Base-by-base conservation (phyloP, 2,888 invertebrate genomes). In the Synanthedon tipuliformis region DNA sequence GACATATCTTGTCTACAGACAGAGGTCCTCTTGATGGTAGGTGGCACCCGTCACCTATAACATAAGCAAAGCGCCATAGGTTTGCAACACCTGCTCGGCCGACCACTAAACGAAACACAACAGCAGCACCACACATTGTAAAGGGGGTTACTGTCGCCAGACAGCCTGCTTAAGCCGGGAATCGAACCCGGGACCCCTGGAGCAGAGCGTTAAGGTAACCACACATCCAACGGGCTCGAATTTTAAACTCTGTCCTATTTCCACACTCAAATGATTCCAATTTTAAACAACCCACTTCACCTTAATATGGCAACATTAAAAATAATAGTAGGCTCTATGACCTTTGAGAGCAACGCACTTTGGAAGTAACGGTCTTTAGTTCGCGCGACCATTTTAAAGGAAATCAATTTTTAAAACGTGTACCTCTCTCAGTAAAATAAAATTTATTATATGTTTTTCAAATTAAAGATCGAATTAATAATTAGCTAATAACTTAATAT, bases 301-400 rank as follows among this genome's bases (percentile, higher is more conserved):
- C 72, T 77, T 73, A 61, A 51, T 59, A 61, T 60, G 56, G 59
- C 57, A 65, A 68, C 71, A 71, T 71, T 64, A 66, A 69, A n/a
- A 59, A 71, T 8, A 23, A 15, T 50, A 50, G 40, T 50, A 50
- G 18, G 50, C 34, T 27, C 34, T 50, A 16, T 40, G 73, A 73
- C 70, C 77, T 73, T 67, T 65, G 71, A 68, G 76, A 72, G 69
- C 76, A 77, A 77, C 69, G 78, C 65, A 69, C 78, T 76, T 72
- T 73, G 73, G 61, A 70, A 72, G 59, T 75, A 75, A 78, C 76
- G 75, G 62, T 61, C 63, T 62, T 56, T 63, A 64, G 61, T 61
- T 64, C 59, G 61, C 60, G 61, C 56, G 57, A 60, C 62, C 59
- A 66, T 68, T 68, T 58, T 59, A 63, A 62, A 62, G 62, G 61